Evolutionary conservation across 2,888 invertebrate species (phyloP), one percentile per base, ranked within the genome.

Genomic region (Nomada flava): DNA sequence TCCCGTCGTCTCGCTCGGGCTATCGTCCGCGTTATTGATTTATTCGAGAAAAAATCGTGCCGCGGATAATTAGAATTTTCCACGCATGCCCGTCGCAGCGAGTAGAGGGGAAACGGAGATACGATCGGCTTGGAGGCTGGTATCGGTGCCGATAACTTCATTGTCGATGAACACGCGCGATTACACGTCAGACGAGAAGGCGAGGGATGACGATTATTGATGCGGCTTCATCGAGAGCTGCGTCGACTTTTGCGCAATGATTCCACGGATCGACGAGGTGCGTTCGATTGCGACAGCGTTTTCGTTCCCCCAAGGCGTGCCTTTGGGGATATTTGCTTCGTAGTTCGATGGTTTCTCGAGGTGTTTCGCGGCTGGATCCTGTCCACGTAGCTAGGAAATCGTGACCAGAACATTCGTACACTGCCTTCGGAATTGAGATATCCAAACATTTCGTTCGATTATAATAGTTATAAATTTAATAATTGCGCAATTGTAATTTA

Each of bases 111-210:
- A 57, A 59, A 65, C 9, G 29, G 26, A 73, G 71, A 74, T 74
- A 76, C 64, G 55, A 82, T 77, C 62, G 55, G 36, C 20, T 53
- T 42, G 52, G 68, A 55, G 69, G 10, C 20, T 62, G 83, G 69
- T 62, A 84, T 84, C 79, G 77, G 44, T 36, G 76, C 55, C 69
- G 80, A 84, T 84, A 84, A 80, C 76, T 84, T 84, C 64, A 76
- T 84, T 65, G 84, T 52, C 73, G 73, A 76, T 84, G 70, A 73
- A 59, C 70, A 67, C 44, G 47, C 20, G 44, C 73, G 65, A 78
- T 76, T 74, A 65, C 78, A 70, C 72, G 72, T 85, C 69, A 68
- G 20, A 23, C 57, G n/a, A 42, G 52, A 53, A 70, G 55, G 36
- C 36, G 75, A 60, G 62, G 59, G 64, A 79, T 77, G 83, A 85